Base-by-base conservation (phyloP, 2,888 invertebrate species). In the Mellilla xanthometata region DNA sequence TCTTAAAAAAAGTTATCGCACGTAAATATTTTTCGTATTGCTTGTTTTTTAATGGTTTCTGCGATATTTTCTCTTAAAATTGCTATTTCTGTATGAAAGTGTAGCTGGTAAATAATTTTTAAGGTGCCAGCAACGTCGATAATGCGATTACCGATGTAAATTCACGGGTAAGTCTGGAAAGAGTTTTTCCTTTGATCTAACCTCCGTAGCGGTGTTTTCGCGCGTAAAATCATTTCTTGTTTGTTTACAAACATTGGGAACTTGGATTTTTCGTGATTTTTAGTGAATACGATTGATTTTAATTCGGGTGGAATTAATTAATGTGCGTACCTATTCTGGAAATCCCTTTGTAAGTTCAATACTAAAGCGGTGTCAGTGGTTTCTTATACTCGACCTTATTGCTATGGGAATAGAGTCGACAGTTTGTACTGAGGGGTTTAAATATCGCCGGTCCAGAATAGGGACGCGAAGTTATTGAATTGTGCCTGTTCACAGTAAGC, bases 321-420 rank as follows among this genome's bases (percentile, higher is more conserved):
- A 69, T 58, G 39, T 11, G 47, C 56, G 58, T 67, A 56, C 58
- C 55, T 84, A 86, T 81, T 86, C 84, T 76, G 68, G 45, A 69
- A 68, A 72, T 76, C 56, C 68, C 57, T 60, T 76, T 64, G 62
- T 46, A 19, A 41, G 26, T 49, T 60, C 56, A 53, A 56, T 54
- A 65, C 65, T 57, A 65, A 50, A 49, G 40, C 39, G 46, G 47
- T 23, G 46, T 41, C 43, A 42, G 44, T 58, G 55, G 48, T 64
- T 61, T 58, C 55, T 60, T 39, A 79, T 65, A 68, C 50, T 77
- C 40, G 50, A 59, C 68, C 64, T 66, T 83, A 77, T 54, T n/a
- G 0, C 0, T 0, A 2, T 35, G 0, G 43, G 0, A 28, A 62
- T 82, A 82, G 68, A 60, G 73, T 67, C 47, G 41, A 76, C 50